Conservation (phyloP, 2,888 invertebrate genomes). For the Drosophila vallismaia region DNA sequence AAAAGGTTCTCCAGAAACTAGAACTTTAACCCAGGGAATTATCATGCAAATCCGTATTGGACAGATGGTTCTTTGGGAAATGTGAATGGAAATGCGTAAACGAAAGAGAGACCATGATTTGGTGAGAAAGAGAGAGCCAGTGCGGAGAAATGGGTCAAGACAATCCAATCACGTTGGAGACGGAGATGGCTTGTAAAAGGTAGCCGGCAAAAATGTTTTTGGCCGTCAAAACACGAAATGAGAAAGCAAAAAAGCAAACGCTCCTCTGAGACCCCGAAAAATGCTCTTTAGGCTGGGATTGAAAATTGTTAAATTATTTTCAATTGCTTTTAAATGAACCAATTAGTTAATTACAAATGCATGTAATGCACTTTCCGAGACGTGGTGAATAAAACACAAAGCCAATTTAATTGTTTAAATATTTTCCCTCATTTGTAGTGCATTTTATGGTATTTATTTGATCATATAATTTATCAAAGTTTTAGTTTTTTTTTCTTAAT, state of each 20-base stretch:
- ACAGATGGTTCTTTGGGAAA: slow-evolving; percentile 41
- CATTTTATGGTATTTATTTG: background rate
- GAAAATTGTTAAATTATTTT: slow-evolving; percentile 23
- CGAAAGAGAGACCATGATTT: slow-evolving; percentile 15
- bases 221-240: slow-evolving; percentile 32
- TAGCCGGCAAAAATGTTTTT: slow-evolving; percentile 65
- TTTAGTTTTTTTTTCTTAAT: background rate
- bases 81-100: slow-evolving; percentile 47
- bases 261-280: slow-evolving; percentile 13
- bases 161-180: slow-evolving; percentile 52
- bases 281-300: slow-evolving; percentile 40
- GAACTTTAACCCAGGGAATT: slow-evolving; percentile 34
- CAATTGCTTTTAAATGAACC: background rate
- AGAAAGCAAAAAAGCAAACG: slow-evolving; percentile 13
- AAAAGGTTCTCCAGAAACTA: slow-evolving; percentile 22
- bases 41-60: slow-evolving; percentile 59
- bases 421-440: slow-evolving; percentile 22
- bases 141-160: slow-evolving; percentile 67
- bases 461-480: background rate
- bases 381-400: slow-evolving; percentile 13
- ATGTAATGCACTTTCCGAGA: slow-evolving; percentile 20
- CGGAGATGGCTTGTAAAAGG: slow-evolving; percentile 55
- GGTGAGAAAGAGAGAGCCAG: slow-evolving; percentile 8
- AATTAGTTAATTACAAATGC: slow-evolving; percentile 27
- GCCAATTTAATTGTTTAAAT: background rate